phyloP scores from a whole-genome alignment of 2,888 invertebrate species.

The Dynastes hyllus region DNA sequence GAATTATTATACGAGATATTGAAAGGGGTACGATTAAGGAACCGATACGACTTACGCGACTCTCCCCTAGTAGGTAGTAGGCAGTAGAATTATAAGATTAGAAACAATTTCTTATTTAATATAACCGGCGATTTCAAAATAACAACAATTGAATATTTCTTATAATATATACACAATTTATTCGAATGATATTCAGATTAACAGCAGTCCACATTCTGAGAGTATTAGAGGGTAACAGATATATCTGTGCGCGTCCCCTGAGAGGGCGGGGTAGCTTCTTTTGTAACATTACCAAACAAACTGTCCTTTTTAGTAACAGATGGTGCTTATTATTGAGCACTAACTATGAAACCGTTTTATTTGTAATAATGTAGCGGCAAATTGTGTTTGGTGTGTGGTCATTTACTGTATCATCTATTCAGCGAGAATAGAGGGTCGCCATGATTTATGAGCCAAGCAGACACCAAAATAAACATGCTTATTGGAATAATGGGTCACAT shows the following conservation, averaged over 20 bases:
- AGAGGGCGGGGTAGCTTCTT: conserved; percentile 60
- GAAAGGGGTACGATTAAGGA: too few species aligned
- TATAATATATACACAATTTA: too few species aligned
- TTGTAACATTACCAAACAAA: conserved; percentile 61
- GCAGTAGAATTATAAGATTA: too few species aligned
- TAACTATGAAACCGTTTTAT: conserved; percentile 66
- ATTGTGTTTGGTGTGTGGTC: conserved; percentile 70
- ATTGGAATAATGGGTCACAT: background rate
- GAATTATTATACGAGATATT: too few species aligned
- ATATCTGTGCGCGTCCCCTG: conserved; percentile 52
- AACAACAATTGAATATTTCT: too few species aligned
- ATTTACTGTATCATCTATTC: conserved; percentile 70
- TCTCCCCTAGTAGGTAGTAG: too few species aligned
- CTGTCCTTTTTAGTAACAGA: conserved; percentile 69
- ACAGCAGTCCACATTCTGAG: background rate
- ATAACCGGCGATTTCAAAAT: too few species aligned
- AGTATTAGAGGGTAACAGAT: background rate
- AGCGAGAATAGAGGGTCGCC: conserved; percentile 58
- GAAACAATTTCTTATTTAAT: too few species aligned
- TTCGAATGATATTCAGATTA: background rate
- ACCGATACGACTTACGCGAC: too few species aligned
- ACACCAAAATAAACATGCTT: conserved; percentile 15
- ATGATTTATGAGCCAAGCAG: conserved; percentile 55
- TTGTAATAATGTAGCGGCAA: conserved; percentile 70
- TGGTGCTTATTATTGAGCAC: conserved; percentile 68